Conservation (phyloP, 2,888 invertebrate species). For the Sphecodes monilicornis region DNA sequence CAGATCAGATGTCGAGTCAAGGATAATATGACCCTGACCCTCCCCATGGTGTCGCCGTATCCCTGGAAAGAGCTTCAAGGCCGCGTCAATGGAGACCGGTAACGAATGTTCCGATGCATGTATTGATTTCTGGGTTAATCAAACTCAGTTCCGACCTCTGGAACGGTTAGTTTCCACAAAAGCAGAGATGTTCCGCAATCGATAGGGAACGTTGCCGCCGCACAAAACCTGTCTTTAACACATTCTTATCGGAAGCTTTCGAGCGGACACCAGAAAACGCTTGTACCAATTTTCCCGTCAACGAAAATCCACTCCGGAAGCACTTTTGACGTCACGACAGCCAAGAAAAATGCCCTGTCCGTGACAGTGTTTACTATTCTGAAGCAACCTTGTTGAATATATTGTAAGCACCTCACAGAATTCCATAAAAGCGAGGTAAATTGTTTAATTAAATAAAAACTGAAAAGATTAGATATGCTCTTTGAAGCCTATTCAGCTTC, state of each 20-base stretch:
- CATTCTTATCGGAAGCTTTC: conserved; percentile 32
- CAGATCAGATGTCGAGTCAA: conserved; percentile 18
- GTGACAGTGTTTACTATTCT: conserved; percentile 1
- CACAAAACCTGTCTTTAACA: conserved; percentile 27
- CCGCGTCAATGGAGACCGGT: conserved; percentile 29
- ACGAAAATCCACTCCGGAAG: background rate
- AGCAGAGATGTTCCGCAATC: conserved; percentile 38
- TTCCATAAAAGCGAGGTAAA: background rate
- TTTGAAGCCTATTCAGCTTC: background rate
- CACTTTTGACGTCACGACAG: background rate
- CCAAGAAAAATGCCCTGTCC: background rate
- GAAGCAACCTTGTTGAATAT: background rate
- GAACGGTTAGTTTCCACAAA: conserved; percentile 43
- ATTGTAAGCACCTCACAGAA: background rate
- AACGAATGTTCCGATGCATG: conserved; percentile 55
- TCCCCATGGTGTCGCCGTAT: background rate
- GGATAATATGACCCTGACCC: conserved; percentile 49
- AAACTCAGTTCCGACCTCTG: conserved; percentile 56
- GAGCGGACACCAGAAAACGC: background rate
- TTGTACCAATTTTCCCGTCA: conserved; percentile 18
- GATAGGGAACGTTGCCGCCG: conserved; percentile 26
- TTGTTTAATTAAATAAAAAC: background rate
- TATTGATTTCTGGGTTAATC: conserved; percentile 61
- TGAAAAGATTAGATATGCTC: too few relatives aligned
- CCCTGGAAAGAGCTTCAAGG: conserved; percentile 40